Percentiles rank a stretch among this genome's conserved stretches.
phyloP scores from a whole-genome alignment of 2,113 vertebrate genomes.

The Coracopsis vasa region DNA sequence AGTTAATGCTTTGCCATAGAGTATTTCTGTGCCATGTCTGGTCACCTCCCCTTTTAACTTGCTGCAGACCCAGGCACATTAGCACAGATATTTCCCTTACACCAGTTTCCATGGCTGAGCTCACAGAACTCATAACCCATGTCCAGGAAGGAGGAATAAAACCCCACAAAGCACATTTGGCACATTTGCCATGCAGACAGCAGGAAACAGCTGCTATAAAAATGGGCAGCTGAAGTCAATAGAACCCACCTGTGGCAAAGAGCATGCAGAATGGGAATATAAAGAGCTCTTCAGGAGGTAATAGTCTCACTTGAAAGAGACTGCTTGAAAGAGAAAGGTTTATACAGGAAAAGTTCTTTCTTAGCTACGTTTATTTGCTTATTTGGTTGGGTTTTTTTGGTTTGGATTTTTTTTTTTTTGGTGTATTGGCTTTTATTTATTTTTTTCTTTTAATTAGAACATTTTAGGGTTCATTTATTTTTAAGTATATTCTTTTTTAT shows the following conservation, averaged over 20 bases:
- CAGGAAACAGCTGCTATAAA: not conserved
- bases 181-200: rapidly evolving
- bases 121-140: not conserved
- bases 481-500: not conserved
- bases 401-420: too few species aligned
- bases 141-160: not conserved
- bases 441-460: not conserved
- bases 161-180: not conserved
- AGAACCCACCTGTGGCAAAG: not conserved
- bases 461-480: not conserved
- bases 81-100: not conserved
- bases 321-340: rapidly evolving
- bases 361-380: rapidly evolving
- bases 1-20: not conserved
- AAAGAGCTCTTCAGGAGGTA: not conserved
- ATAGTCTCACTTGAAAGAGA: rapidly evolving
- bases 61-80: not conserved
- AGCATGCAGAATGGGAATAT: rapidly evolving
- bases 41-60: not conserved
- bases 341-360: not conserved
- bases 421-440: rapidly evolving
- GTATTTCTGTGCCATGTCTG: not conserved
- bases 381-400: rapidly evolving
- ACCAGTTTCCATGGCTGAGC: not conserved
- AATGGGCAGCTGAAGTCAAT: not conserved